Evolutionary conservation across 2,888 invertebrate genomes (phyloP).

Genomic region (Mythimna ferrago): DNA sequence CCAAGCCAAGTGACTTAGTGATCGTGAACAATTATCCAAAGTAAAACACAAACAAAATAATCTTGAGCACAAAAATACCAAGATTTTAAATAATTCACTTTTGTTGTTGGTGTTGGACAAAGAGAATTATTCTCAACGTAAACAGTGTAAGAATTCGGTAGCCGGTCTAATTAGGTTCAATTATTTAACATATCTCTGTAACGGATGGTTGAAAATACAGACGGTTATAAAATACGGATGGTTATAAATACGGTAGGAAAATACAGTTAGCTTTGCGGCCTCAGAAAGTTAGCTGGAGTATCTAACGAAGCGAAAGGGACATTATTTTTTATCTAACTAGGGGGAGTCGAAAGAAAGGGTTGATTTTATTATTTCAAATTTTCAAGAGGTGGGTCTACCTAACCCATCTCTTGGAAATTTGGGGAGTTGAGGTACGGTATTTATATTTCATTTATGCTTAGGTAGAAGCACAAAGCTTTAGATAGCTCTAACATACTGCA

Average conservation of each 20-base stretch:
- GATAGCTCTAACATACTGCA: too few species aligned
- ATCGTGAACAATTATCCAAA: constrained; percentile 5
- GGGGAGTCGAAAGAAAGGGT: constrained; percentile 46
- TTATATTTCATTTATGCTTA: constrained; percentile 13
- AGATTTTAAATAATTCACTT: constrained; percentile 32
- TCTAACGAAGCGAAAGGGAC: constrained; percentile 48
- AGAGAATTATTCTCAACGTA: constrained; percentile 43
- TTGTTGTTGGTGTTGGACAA: constrained; percentile 22
- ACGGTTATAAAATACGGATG: constrained; percentile 44
- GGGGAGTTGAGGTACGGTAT: not conserved
- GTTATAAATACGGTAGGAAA: constrained; percentile 49
- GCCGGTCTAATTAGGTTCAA: constrained; percentile 59
- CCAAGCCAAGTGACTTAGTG: not conserved
- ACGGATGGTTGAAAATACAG: constrained; percentile 44
- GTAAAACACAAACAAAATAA: not conserved
- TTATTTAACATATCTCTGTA: constrained; percentile 47
- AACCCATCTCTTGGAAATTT: not conserved
- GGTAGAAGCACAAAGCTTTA: not conserved
- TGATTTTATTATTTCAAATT: constrained; percentile 46
- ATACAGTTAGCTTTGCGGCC: constrained; percentile 38
- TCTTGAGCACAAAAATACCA: constrained; percentile 17
- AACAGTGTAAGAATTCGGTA: constrained; percentile 32
- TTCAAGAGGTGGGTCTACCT: constrained; percentile 24
- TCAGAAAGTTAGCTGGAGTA: constrained; percentile 41
- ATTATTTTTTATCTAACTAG: constrained; percentile 53